These are phyloP conservation scores for Drosophila prolongata DNA, from an alignment of 2,888 invertebrate genomes.

Conservation along the genomic window DNA sequence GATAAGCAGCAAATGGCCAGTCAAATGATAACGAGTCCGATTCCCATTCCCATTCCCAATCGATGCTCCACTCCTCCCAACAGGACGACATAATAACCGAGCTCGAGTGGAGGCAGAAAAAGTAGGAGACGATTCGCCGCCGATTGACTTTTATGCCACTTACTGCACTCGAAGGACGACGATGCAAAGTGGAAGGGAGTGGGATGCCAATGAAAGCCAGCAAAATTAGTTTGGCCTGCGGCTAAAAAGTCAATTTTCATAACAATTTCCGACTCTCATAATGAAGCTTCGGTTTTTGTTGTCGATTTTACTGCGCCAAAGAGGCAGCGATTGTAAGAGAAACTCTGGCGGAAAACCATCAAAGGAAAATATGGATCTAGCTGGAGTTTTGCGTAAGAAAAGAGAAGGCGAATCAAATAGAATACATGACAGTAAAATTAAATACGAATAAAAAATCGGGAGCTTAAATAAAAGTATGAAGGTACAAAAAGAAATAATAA, in stretches of 20 bases:
- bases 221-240: conserved; percentile 73
- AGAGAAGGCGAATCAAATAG: too few relatives aligned
- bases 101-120: conserved; percentile 20
- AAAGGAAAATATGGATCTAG: too few relatives aligned
- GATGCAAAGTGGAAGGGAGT: conserved; percentile 7
- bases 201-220: conserved; percentile 25
- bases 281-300: conserved; percentile 68
- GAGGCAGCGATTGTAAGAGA: conserved; percentile 12
- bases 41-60: conserved; percentile 18
- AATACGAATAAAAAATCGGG: too few relatives aligned
- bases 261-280: conserved; percentile 74
- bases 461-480: too few relatives aligned
- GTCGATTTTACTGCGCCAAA: conserved; percentile 58
- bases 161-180: conserved; percentile 21
- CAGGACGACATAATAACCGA: conserved; percentile 36
- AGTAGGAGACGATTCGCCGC: conserved; percentile 31
- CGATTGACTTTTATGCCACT: conserved; percentile 68
- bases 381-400: too few relatives aligned
- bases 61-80: conserved; percentile 13
- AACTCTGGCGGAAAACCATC: not conserved
- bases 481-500: too few relatives aligned
- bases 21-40: conserved; percentile 72
- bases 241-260: conserved; percentile 76
- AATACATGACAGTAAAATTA: too few relatives aligned
- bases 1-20: conserved; percentile 74